phyloP scores from a whole-genome alignment of 1,140 invertebrate genomes.

The Tetragonula clypearis region DNA sequence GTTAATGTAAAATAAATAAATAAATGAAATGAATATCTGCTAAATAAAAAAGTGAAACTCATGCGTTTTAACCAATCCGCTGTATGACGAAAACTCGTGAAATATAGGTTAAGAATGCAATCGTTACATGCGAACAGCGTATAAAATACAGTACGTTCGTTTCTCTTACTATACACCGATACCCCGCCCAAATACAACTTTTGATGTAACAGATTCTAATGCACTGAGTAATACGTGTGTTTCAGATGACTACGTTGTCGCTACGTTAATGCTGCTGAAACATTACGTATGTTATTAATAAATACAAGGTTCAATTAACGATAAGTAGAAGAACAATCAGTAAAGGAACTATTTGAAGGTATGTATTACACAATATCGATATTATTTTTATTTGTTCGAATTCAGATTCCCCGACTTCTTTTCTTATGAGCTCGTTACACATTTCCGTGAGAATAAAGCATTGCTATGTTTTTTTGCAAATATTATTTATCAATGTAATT shows the following conservation, averaged over 20 bases:
- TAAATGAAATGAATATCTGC: background rate
- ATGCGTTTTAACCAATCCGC: background rate
- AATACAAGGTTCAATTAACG: background rate
- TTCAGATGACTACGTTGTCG: background rate
- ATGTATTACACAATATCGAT: background rate
- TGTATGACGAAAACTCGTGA: background rate
- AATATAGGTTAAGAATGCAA: background rate
- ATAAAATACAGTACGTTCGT: constrained; percentile 15
- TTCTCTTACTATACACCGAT: constrained; percentile 7
- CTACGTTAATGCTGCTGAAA: background rate
- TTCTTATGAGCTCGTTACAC: background rate
- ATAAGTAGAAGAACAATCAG: background rate
- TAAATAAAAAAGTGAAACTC: background rate
- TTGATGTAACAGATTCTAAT: constrained; percentile 60
- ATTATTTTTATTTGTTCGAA: background rate
- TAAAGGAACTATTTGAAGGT: constrained; percentile 15
- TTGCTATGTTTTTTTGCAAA: background rate
- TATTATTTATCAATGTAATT: background rate
- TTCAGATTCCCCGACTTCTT: background rate
- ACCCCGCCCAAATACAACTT: constrained; percentile 76
- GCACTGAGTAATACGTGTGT: constrained; percentile 17
- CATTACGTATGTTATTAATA: background rate
- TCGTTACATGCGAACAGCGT: constrained; percentile 13
- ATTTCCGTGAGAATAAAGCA: no score
- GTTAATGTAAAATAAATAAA: background rate